Conservation (phyloP, 2,113 vertebrate species). For the Martes martes region DNA sequence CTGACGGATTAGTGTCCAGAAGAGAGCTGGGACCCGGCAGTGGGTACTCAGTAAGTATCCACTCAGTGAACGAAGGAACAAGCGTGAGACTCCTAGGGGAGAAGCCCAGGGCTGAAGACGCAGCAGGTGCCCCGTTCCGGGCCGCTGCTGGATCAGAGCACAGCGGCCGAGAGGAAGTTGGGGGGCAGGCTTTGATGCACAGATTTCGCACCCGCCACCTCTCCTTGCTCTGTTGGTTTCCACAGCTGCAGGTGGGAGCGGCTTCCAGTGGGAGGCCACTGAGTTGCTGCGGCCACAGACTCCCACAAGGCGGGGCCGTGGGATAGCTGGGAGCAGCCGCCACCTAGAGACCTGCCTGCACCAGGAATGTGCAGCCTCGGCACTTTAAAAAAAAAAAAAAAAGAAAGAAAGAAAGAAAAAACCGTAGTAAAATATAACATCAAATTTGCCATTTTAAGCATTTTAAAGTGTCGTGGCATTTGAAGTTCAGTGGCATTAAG, state of each 20-base stretch:
- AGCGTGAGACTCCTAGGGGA: neutral
- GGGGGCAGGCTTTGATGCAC: neutral
- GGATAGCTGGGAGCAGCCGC: neutral
- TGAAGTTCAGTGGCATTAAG: neutral
- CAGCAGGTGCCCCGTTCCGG: neutral
- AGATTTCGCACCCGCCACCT: neutral
- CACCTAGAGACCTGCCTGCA: neutral
- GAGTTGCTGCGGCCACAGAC: neutral
- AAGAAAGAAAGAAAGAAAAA: neutral
- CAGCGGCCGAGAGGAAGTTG: neutral
- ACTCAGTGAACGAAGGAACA: neutral
- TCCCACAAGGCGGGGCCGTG: neutral
- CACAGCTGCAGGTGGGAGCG: neutral
- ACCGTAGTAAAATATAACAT: neutral
- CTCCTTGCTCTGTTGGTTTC: neutral
- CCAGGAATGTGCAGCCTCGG: neutral
- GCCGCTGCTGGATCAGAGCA: neutral
- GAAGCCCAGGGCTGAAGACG: neutral
- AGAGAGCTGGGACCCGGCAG: neutral
- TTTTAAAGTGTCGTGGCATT: neutral
- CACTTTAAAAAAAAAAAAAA: neutral
- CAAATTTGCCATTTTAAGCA: neutral
- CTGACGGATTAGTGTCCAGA: neutral
- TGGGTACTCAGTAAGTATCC: neutral
- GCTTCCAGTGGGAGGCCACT: neutral